These are phyloP conservation scores for Lepidotrigona ventralis DNA, from an alignment of 1,140 invertebrate species.

Conservation along the genomic window DNA sequence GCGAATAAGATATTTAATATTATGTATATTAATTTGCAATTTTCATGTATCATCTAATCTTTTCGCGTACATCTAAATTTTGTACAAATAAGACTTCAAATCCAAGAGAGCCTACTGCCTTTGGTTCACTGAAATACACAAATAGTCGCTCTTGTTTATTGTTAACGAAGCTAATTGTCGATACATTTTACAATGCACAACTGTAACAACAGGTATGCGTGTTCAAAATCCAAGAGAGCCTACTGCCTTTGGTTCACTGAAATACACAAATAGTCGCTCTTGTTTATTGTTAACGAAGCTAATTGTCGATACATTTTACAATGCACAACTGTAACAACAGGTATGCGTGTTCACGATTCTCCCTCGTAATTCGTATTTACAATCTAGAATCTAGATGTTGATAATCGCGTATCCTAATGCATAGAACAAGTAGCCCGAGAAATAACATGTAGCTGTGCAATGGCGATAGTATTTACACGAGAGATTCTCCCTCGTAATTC, in stretches of 20 bases:
- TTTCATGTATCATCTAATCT: not conserved
- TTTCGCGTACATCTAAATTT: not conserved
- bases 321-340: conserved; percentile 10
- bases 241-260: not conserved
- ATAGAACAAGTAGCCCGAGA: not conserved
- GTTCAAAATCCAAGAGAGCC: not conserved
- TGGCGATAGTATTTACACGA: conserved; percentile 1
- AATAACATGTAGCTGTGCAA: not conserved
- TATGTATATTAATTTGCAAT: not conserved
- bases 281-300: conserved; percentile 19
- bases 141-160: conserved; percentile 17
- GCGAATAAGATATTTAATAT: not conserved
- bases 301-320: conserved; percentile 49
- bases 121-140: not conserved
- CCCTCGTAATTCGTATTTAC: conserved; percentile 44
- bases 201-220: not conserved
- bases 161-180: conserved; percentile 26
- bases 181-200: conserved; percentile 46
- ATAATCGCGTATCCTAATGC: not conserved
- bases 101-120: not conserved
- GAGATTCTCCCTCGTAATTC: not conserved
- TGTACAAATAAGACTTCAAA: not conserved
- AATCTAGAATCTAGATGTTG: not conserved
- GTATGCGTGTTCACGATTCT: not conserved
- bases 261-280: conserved; percentile 5